Evolutionary conservation across 2,888 invertebrate species (phyloP).

Genomic region (Teleogryllus oceanicus): DNA sequence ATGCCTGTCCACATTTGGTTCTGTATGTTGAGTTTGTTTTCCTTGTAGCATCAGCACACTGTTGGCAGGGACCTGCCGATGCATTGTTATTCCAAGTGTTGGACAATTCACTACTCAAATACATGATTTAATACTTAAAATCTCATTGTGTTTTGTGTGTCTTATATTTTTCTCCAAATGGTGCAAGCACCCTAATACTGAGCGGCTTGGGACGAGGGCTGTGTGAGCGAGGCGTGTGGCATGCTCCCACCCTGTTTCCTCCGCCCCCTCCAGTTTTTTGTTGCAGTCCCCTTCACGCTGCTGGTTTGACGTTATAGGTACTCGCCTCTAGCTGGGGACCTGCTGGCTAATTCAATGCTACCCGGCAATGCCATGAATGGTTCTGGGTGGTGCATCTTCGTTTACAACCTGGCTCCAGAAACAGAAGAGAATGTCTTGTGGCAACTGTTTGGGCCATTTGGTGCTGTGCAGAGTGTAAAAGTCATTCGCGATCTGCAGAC

Average conservation of each 20-base stretch:
- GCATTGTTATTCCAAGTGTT: background rate
- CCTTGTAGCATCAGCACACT: constrained; percentile 26
- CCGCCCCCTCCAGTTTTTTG: constrained; percentile 21
- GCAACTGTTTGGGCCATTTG: constrained; percentile 96
- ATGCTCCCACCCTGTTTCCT: constrained; percentile 12
- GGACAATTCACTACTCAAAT: background rate
- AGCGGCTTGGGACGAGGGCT: constrained; percentile 19
- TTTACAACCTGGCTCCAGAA: constrained; percentile 87
- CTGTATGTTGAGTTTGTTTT: constrained; percentile 37
- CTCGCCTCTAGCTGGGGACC: constrained; percentile 78
- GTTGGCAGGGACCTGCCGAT: constrained; percentile 22
- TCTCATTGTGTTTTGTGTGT: background rate
- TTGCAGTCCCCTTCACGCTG: constrained; percentile 29
- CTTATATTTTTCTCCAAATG: background rate
- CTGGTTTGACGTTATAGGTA: constrained; percentile 54
- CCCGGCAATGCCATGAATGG: constrained; percentile 83
- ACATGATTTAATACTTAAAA: background rate
- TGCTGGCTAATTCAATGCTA: constrained; percentile 73
- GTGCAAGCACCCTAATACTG: constrained; percentile 25
- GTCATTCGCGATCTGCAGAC: constrained; percentile 93
- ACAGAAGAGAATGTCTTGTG: constrained; percentile 88
- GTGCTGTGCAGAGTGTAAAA: constrained; percentile 95
- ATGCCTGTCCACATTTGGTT: constrained; percentile 37
- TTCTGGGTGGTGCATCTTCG: constrained; percentile 90
- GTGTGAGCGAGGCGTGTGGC: constrained; percentile 20